phyloP scores from a whole-genome alignment of 1,140 invertebrate species.

The Pseudomyrmex dendroicus region DNA sequence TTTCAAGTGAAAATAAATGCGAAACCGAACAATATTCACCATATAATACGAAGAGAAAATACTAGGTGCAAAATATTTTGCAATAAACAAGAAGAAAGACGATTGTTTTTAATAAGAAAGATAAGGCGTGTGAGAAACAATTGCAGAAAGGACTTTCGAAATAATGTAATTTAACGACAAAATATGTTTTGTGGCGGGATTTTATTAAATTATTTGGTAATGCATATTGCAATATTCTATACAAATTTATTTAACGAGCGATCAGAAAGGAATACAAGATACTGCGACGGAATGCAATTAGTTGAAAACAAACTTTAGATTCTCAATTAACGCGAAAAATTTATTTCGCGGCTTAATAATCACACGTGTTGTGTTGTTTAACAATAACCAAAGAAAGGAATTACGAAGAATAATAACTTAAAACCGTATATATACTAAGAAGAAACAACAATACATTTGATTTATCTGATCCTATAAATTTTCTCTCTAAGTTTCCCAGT shows the following conservation, averaged over 20 bases:
- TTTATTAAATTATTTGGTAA: neutral
- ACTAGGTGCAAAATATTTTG: conserved; percentile 8
- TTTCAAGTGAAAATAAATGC: conserved; percentile 15
- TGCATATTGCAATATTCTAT: conserved; percentile 12
- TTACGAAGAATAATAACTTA: neutral
- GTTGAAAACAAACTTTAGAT: neutral
- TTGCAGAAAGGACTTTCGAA: conserved; percentile 1
- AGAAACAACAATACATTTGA: neutral
- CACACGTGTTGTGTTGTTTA: conserved; percentile 1
- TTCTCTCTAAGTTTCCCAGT: neutral
- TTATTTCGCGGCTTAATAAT: conserved; percentile 1
- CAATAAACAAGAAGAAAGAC: conserved; percentile 9
- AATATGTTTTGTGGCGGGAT: neutral
- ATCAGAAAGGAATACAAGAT: neutral
- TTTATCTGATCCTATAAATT: neutral
- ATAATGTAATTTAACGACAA: conserved; percentile 3
- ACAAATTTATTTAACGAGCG: neutral
- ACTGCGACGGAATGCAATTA: neutral
- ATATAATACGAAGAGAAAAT: neutral
- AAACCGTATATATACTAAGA: neutral
- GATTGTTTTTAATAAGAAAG: neutral
- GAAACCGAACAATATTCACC: too few species aligned
- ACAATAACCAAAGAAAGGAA: conserved; percentile 29
- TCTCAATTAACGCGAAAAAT: conserved; percentile 3
- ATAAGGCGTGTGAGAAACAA: neutral